Evolutionary conservation across 2,797 vertebrate genomes (phyloP).

Genomic region (Falco peregrinus): DNA sequence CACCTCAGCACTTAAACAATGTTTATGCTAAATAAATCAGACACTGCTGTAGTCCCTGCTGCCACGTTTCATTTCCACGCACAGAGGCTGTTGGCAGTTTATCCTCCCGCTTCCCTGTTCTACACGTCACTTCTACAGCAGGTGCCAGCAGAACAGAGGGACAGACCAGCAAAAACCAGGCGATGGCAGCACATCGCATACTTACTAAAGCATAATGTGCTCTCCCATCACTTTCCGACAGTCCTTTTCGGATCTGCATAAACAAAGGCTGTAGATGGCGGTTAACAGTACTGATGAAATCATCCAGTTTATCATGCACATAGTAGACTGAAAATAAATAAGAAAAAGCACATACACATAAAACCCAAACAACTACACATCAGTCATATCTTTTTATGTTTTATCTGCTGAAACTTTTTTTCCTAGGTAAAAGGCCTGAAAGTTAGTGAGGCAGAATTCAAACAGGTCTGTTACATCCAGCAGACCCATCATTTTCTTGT

Average conservation of each 20-base stretch:
- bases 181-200: background rate
- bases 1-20: background rate
- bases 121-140: background rate
- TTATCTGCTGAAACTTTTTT: background rate
- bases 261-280: slow-evolving; percentile 88
- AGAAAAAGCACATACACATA: background rate
- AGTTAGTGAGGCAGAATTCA: background rate
- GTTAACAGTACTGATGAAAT: slow-evolving; percentile 88
- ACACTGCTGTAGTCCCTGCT: background rate
- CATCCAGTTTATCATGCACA: slow-evolving; percentile 81
- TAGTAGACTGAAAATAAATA: slow-evolving; percentile 75
- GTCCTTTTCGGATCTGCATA: slow-evolving; percentile 91
- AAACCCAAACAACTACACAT: background rate
- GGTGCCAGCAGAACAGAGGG: background rate
- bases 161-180: background rate
- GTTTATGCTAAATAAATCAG: background rate
- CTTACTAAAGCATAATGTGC: slow-evolving; percentile 88
- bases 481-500: background rate
- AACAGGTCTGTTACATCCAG: background rate
- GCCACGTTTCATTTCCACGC: background rate
- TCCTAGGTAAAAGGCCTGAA: background rate
- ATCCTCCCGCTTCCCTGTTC: background rate
- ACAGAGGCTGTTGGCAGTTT: background rate
- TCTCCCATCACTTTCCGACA: slow-evolving; percentile 83
- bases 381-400: background rate